A percentile compares a stretch with the other conserved stretches of the same genome.
phyloP scores from a whole-genome alignment of 2,797 vertebrate species.

The Spinus olivaceus region DNA sequence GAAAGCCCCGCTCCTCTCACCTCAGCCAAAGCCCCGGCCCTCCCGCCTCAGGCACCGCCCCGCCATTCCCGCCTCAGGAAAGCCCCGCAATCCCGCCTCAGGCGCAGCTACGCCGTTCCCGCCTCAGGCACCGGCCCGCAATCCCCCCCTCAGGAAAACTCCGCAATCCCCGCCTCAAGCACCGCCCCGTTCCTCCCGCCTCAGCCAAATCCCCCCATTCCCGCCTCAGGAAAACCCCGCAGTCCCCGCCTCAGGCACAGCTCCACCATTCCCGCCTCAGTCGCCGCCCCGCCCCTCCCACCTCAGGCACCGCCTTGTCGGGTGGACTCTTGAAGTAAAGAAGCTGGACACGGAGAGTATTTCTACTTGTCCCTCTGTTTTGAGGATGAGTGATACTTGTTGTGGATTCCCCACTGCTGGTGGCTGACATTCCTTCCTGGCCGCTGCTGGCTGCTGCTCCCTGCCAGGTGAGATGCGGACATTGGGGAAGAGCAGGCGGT shows the following conservation, averaged over 20 bases:
- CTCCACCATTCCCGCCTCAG: not conserved
- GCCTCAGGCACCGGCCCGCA: not conserved
- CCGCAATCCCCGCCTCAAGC: not conserved
- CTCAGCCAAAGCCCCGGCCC: not conserved
- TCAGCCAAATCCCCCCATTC: too few relatives aligned
- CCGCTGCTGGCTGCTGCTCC: not conserved
- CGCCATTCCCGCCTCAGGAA: not conserved
- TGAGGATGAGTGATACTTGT: rapidly evolving
- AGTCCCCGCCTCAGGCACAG: not conserved
- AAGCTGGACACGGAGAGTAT: rapidly evolving
- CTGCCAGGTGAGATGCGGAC: not conserved
- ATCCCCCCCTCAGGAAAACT: rapidly evolving
- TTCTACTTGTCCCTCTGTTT: rapidly evolving
- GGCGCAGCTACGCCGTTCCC: rapidly evolving
- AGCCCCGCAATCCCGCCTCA: too few relatives aligned
- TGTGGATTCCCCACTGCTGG: not conserved
- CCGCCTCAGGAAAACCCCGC: too few relatives aligned
- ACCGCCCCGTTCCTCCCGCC: too few relatives aligned
- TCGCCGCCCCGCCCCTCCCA: rapidly evolving
- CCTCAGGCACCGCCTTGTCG: not conserved
- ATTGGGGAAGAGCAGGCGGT: not conserved
- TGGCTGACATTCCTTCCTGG: rapidly evolving
- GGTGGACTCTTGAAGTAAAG: not conserved
- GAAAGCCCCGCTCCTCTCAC: not conserved
- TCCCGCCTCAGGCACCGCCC: too few relatives aligned